Evolutionary conservation across 2,888 invertebrate species (phyloP).

Genomic region (Harpalus rufipes): DNA sequence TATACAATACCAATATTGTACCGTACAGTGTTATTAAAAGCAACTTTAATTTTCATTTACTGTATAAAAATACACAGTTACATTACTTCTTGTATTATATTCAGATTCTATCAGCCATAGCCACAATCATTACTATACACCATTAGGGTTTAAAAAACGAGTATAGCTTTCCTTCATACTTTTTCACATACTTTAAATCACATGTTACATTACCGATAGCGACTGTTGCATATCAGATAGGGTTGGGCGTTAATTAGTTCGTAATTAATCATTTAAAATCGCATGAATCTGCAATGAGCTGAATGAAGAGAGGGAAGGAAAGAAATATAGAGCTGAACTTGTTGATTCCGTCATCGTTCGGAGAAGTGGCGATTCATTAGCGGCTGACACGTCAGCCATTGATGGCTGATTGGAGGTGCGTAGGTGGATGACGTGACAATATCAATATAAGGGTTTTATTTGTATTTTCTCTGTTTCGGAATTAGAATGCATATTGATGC

Average conservation of each 20-base stretch:
- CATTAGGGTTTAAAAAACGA: neutral
- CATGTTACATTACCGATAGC: conserved; percentile 16
- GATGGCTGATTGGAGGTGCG: conserved; percentile 33
- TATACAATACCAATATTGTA: too few species aligned
- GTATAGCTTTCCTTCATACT: neutral
- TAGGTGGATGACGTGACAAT: neutral
- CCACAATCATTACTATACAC: neutral
- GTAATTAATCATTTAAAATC: conserved; percentile 53
- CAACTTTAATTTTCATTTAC: conserved; percentile 4
- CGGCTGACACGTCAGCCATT: conserved; percentile 26
- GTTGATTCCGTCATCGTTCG: conserved; percentile 44
- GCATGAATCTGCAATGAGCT: conserved; percentile 34
- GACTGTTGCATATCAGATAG: conserved; percentile 48
- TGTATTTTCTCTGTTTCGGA: too few species aligned
- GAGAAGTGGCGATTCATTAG: conserved; percentile 40
- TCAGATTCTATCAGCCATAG: neutral
- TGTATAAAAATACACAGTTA: neutral
- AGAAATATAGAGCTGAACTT: neutral
- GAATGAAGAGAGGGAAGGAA: neutral
- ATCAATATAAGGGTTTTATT: too few species aligned
- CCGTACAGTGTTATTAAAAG: neutral
- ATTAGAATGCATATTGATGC: too few species aligned
- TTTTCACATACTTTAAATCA: neutral
- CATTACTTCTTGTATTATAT: neutral
- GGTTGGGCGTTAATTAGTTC: conserved; percentile 18